Evolutionary conservation across 1,140 invertebrate genomes (phyloP), one percentile per base, ranked within the genome.

Genomic region (Saccostrea glomerata): DNA sequence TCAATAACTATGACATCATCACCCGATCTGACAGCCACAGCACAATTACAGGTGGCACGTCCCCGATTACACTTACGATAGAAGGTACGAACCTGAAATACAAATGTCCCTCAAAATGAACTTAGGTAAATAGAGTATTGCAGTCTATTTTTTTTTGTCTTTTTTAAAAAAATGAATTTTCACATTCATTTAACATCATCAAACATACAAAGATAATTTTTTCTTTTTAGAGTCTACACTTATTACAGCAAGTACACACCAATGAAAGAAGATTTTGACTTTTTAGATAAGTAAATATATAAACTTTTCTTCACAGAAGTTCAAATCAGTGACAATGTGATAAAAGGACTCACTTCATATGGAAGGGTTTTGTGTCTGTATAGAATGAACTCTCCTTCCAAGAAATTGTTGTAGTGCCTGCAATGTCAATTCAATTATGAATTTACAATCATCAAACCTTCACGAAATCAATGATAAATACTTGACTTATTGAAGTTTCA

Each of bases 321-420:
- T 47, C 47, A 60, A 60, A 60, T 17, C 58, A 15, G 58, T 60
- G 13, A 17, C 58, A 0, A 60, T 60, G 12, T 4, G 0, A 60
- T 60, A 47, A 47, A 47, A 47, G 56, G 15, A 90, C 84, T 89
- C 91, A 94, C 93, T 86, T 90, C 91, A 92, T 91, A 93, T 83
- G 93, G 92, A 17, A 92, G 66, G 12, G 77, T 88, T 47, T 82
- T 91, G 88, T 94, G 94, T 89, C 89, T 91, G 84, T 92, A 94
- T 25, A 95, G 73, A n/a, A 94, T 86, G 89, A 95, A 94, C 85
- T 94, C 92, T 86, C 94, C 94, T 86, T 94, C 91, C 60, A 89
- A 92, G 85, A 92, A 93, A 83, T 94, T 94, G 88, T 95, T 90
- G 87, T 93, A 94, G n/a, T 70, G 73, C 60, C 92, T 94, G 88